Evolutionary conservation across 2,797 vertebrate species (phyloP).

Genomic region (Ammospiza maritima): DNA sequence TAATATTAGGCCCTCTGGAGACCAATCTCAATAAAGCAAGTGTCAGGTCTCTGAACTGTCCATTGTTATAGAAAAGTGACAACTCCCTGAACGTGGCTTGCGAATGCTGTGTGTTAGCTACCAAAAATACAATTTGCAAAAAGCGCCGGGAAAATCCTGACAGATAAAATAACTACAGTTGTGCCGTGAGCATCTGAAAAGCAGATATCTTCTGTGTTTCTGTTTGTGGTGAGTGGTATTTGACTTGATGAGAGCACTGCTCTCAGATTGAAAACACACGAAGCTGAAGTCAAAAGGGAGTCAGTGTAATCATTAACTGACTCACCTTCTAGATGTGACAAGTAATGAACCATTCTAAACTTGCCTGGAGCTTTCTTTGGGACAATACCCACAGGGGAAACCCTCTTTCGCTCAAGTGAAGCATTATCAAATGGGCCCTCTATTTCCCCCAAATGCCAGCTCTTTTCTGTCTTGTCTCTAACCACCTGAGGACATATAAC

Average conservation of each 20-base stretch:
- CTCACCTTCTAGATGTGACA: slow-evolving; percentile 78
- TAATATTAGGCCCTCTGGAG: background rate
- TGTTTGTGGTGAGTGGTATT: background rate
- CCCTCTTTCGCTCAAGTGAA: slow-evolving; percentile 67
- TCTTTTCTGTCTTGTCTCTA: slow-evolving; percentile 68
- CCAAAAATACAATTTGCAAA: background rate
- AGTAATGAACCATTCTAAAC: slow-evolving; percentile 71
- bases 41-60: background rate
- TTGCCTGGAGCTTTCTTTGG: slow-evolving; percentile 80
- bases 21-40: background rate
- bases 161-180: background rate
- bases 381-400: slow-evolving; percentile 74
- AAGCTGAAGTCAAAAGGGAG: slow-evolving; percentile 56
- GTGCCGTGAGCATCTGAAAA: background rate
- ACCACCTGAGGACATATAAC: slow-evolving; percentile 72
- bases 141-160: background rate
- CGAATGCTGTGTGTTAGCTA: background rate
- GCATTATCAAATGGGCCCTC: slow-evolving; percentile 74
- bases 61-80: background rate
- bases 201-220: background rate
- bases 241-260: background rate
- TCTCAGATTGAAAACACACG: slow-evolving; percentile 29
- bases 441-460: slow-evolving; percentile 46
- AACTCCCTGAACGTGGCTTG: fast-evolving
- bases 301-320: slow-evolving; percentile 69